Base-by-base conservation (phyloP, 2,113 vertebrate species). In the Dolichotis patagonum region DNA sequence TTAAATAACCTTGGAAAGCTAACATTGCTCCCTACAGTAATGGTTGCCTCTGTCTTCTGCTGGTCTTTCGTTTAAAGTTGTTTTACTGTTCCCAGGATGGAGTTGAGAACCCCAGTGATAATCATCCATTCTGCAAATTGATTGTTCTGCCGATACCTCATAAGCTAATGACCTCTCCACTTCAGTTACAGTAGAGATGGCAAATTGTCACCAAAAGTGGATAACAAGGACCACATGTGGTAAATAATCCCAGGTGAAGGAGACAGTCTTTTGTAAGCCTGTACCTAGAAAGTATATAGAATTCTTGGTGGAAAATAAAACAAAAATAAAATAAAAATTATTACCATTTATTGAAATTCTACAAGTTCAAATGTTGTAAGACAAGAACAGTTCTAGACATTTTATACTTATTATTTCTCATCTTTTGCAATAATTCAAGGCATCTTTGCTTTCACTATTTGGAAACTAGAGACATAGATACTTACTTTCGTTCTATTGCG, bases 341-440 rank as follows among this genome's bases (percentile, higher is more conserved):
- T 9, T 32, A 8, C 1, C 65, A 13, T 83, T 69, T 43, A 49
- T 49, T 73, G 69, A 91, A 6, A 81, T 65, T 10, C 20, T 85
- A 49, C 4, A 85, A 19, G 56, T 46, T 91, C 43, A 78, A 89
- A 78, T 4, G 41, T 30, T 56, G 20, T 35, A 24, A 94, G 86
- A 49, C 60, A 92, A 19, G 30, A n/a, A 14, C 20, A 35, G 2
- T 43, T 43, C 35, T 73, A 85, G 41, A 22, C 12, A 49, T 82
- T 94, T 92, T 62, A 92, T 3, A 16, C 32, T 9, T 20, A 71
- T 87, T 67, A 52, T 77, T 89, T 93, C 67, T 96, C 71, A 84
- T 30, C 5, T 38, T 91, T 91, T 71, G 60, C 82, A 95, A 63
- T 7, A 82, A 80, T 62, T 60, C 22, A 43, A 80, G 5, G 0